These are phyloP conservation scores for Leptocoma aspasia DNA, from an alignment of 2,113 vertebrate genomes.

Conservation along the genomic window DNA sequence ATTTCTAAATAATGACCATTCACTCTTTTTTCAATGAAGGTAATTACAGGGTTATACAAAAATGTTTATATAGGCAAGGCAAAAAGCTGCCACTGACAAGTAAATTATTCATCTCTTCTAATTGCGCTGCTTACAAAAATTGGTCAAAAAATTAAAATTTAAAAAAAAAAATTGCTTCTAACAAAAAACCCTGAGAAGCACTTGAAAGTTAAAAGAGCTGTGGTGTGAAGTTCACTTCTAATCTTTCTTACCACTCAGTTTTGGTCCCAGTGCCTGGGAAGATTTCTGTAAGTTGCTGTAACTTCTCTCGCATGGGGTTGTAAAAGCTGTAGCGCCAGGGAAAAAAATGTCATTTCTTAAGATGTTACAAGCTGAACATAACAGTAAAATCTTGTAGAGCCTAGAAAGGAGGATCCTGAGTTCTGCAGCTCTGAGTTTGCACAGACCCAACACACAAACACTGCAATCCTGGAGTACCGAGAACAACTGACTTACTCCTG, in stretches of 20 bases:
- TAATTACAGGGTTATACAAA: background rate
- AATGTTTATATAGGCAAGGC: background rate
- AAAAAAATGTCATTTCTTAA: background rate
- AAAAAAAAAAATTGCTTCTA: background rate
- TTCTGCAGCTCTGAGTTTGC: background rate
- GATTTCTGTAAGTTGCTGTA: background rate
- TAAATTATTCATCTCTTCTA: background rate
- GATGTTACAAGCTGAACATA: background rate
- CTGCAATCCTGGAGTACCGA: fast-evolving
- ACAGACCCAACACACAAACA: background rate
- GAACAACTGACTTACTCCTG: background rate
- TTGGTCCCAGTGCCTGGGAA: background rate
- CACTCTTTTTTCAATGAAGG: background rate
- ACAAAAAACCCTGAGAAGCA: background rate
- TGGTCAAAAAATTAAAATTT: background rate
- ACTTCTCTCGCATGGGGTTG: background rate
- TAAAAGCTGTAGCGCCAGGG: background rate
- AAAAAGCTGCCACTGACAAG: background rate
- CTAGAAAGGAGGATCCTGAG: background rate
- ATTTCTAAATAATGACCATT: background rate
- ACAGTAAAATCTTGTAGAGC: background rate
- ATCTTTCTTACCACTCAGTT: background rate
- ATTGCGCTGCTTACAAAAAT: background rate
- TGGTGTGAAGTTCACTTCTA: background rate
- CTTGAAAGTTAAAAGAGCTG: background rate